Conservation (phyloP, 2,888 invertebrate species). For the Girardia tigrina region DNA sequence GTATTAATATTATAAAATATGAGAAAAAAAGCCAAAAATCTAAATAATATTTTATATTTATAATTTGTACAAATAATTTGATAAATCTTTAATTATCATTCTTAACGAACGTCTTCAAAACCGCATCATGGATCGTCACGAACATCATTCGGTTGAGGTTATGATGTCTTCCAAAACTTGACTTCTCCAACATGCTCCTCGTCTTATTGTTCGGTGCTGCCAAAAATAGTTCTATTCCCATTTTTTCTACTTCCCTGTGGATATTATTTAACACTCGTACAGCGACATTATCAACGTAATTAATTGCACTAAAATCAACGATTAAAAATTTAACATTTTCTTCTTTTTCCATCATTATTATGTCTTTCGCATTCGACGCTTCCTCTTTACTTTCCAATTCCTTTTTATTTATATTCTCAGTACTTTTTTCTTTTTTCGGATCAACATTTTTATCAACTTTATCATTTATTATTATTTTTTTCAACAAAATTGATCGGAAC, state of each 20-base stretch:
- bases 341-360: too few species aligned
- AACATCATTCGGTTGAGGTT: background rate
- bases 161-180: background rate
- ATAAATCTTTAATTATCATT: too few species aligned
- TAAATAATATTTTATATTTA: too few species aligned
- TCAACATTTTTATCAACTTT: background rate
- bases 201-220: background rate
- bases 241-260: background rate
- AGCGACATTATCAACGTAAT: background rate
- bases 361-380: background rate
- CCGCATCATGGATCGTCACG: background rate
- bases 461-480: slow-evolving; percentile 38
- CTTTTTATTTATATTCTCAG: background rate
- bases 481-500: slow-evolving; percentile 43
- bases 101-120: too few species aligned
- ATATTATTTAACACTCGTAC: background rate
- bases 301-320: background rate
- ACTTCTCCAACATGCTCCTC: background rate
- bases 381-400: background rate
- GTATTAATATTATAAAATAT: too few species aligned
- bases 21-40: too few species aligned
- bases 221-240: background rate
- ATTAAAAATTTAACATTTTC: background rate
- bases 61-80: too few species aligned
- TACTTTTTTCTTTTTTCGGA: background rate